phyloP scores from a whole-genome alignment of 1,140 invertebrate species.

The Drosophila guanche region DNA sequence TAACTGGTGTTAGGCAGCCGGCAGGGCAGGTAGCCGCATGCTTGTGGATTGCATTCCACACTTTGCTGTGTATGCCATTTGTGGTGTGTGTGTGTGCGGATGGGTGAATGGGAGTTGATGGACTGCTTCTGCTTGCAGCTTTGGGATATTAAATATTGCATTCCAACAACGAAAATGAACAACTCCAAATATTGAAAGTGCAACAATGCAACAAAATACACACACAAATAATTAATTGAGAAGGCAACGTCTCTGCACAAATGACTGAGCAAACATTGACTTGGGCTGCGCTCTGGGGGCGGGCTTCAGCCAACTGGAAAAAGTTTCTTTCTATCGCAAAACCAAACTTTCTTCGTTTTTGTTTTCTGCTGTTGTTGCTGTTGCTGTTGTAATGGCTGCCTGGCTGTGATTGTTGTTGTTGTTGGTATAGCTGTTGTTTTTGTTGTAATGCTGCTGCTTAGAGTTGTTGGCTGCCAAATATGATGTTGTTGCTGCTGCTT shows the following conservation, averaged over 20 bases:
- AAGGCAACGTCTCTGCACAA: slow-evolving; percentile 40
- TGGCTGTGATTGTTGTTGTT: slow-evolving; percentile 21
- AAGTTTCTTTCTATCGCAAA: slow-evolving; percentile 83
- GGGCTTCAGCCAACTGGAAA: slow-evolving; percentile 73
- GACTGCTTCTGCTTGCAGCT: no score
- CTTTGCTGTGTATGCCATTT: no score
- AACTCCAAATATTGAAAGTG: slow-evolving; percentile 18
- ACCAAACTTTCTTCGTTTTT: slow-evolving; percentile 82
- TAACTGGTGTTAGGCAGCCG: no score
- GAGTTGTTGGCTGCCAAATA: slow-evolving; percentile 35
- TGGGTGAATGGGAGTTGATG: no score
- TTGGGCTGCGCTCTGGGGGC: neutral
- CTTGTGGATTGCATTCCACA: no score
- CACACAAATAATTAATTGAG: slow-evolving; percentile 52
- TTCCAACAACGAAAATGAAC: no score
- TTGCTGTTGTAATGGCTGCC: slow-evolving; percentile 36
- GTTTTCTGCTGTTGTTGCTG: slow-evolving; percentile 30
- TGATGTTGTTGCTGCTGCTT: slow-evolving; percentile 37
- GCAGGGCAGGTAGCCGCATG: no score
- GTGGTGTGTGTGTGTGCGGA: no score
- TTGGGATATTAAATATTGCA: no score
- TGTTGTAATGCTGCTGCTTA: slow-evolving; percentile 47
- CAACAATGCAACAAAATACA: slow-evolving; percentile 29
- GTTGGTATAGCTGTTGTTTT: slow-evolving; percentile 25
- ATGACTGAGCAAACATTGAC: slow-evolving; percentile 63